Percentiles rank a stretch among this genome's conserved stretches.
Evolutionary conservation across 2,113 vertebrate species (phyloP).

Genomic region (Prietella phreatophila): DNA sequence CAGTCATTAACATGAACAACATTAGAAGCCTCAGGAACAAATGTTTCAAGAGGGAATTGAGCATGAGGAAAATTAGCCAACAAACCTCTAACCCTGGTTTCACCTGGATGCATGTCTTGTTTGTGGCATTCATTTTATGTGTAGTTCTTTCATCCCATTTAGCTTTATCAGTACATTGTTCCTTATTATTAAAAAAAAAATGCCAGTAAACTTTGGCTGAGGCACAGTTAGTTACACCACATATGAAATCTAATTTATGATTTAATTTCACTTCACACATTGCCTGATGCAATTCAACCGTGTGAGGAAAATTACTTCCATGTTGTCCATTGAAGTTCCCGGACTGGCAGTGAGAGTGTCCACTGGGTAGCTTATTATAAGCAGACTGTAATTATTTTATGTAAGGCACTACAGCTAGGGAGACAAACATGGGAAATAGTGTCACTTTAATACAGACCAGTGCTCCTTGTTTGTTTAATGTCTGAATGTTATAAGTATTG

Average conservation of each 20-base stretch:
- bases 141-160: neutral
- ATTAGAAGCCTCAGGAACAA: neutral
- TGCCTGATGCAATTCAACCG: conserved; percentile 28
- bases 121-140: neutral
- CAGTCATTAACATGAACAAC: conserved; percentile 6
- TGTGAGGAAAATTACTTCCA: conserved; percentile 36
- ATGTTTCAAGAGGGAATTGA: conserved; percentile 3
- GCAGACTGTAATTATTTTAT: conserved; percentile 42
- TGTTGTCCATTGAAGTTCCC: conserved; percentile 35
- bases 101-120: neutral
- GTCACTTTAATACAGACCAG: conserved; percentile 22
- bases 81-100: neutral
- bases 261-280: conserved; percentile 22
- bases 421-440: conserved; percentile 26
- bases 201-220: neutral
- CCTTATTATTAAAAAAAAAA: neutral
- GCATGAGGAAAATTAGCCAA: neutral
- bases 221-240: conserved; percentile 2
- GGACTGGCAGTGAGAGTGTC: conserved; percentile 31
- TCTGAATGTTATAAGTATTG: neutral
- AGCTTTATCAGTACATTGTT: conserved; percentile 5
- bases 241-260: conserved; percentile 17
- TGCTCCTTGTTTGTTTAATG: conserved; percentile 23
- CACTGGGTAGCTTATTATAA: conserved; percentile 33
- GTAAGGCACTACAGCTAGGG: conserved; percentile 13